phyloP scores from a whole-genome alignment of 2,888 invertebrate genomes.

The Dynastes hyllus region DNA sequence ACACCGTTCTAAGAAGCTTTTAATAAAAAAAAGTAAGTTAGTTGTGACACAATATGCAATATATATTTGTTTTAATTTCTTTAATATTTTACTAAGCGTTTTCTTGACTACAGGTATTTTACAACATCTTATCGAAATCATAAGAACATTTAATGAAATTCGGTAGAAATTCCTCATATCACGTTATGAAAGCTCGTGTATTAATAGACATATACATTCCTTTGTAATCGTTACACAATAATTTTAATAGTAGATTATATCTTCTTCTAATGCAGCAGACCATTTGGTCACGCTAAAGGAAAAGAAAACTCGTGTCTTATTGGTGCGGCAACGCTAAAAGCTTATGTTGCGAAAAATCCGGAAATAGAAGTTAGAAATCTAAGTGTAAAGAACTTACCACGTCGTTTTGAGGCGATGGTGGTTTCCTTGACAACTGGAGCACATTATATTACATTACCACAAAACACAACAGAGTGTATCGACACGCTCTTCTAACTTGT shows the following conservation, averaged over 20 bases:
- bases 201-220: too few relatives aligned
- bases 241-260: constrained; percentile 1
- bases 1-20: too few relatives aligned
- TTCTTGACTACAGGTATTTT: too few relatives aligned
- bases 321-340: constrained; percentile 10
- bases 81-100: too few relatives aligned
- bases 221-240: not conserved
- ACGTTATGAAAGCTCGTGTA: too few relatives aligned
- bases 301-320: constrained; percentile 13
- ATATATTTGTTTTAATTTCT: too few relatives aligned
- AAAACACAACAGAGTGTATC: constrained; percentile 51
- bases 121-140: too few relatives aligned
- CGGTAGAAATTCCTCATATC: too few relatives aligned
- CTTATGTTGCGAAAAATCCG: constrained; percentile 46
- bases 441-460: constrained; percentile 59
- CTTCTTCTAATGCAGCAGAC: not conserved
- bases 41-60: too few relatives aligned
- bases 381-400: constrained; percentile 59
- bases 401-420: constrained; percentile 62
- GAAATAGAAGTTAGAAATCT: constrained; percentile 37
- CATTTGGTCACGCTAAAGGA: not conserved
- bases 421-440: constrained; percentile 67
- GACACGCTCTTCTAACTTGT: constrained; percentile 54
- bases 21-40: too few relatives aligned
- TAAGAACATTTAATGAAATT: too few relatives aligned